These are phyloP conservation scores for Leptoclinus maculatus DNA, from an alignment of 2,797 vertebrate species.

Conservation along the genomic window DNA sequence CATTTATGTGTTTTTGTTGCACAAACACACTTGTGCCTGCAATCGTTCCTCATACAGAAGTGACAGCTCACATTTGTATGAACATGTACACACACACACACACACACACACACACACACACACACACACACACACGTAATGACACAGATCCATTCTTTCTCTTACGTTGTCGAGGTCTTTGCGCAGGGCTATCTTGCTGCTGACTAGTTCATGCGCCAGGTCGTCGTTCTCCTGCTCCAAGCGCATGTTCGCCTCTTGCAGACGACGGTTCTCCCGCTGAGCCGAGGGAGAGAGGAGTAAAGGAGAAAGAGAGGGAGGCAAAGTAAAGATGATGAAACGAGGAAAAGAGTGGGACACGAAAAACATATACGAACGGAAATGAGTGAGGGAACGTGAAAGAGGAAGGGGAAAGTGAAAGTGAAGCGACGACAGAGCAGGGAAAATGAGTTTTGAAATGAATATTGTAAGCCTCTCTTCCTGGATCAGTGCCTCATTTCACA, in stretches of 20 bases:
- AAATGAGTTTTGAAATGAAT: slow-evolving; percentile 39
- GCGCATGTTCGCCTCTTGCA: slow-evolving; percentile 99
- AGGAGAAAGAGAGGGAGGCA: neutral
- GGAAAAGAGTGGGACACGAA: slow-evolving; percentile 6
- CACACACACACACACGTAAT: neutral
- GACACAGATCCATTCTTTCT: neutral
- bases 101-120: neutral
- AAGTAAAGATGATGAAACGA: neutral
- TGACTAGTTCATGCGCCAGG: slow-evolving; percentile 96
- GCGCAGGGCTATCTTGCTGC: slow-evolving; percentile 97
- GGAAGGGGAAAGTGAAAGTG: slow-evolving; percentile 51
- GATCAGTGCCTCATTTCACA: neutral
- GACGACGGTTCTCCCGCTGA: slow-evolving; percentile 94
- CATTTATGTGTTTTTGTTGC: neutral
- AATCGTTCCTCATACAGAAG: neutral
- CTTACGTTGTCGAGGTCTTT: slow-evolving; percentile 98
- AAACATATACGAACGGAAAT: neutral
- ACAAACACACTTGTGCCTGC: neutral
- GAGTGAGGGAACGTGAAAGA: slow-evolving; percentile 43
- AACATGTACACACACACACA: slow-evolving; percentile 6
- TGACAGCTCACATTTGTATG: neutral
- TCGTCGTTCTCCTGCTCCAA: slow-evolving; percentile 99
- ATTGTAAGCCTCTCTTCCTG: slow-evolving; percentile 23
- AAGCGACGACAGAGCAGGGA: slow-evolving; percentile 8
- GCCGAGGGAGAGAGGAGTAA: neutral